Base-by-base conservation (phyloP, 2,888 invertebrate genomes). In the Hybos culiciformis region DNA sequence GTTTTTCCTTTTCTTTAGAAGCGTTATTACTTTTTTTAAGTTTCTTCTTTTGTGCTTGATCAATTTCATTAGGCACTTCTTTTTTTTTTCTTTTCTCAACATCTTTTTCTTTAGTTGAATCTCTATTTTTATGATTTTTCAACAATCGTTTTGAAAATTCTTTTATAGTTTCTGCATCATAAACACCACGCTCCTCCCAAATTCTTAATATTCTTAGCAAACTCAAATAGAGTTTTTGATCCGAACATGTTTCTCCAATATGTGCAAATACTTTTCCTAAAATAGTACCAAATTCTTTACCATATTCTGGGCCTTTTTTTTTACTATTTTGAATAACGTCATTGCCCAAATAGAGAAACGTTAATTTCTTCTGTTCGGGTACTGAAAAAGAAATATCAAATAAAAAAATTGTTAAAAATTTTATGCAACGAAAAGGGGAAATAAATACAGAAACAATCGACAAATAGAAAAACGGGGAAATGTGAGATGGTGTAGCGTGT, bases 281-380 rank as follows among this genome's bases (percentile, higher is more conserved):
- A 9, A 85, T 78, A 43, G 74, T 71, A 7, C 80, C 83, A 68
- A 87, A 97, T 59, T 88, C 90, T 60, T 82, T 81, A 1, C 86
- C 86, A 67, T 83, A 97, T 63, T 97, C 94, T 0, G 93, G 92
- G 0, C 93, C 94, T 65, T 96, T 96, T 66, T 94, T 97, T 63
- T 90, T 87, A 61, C 94, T 91, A 59, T 97, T 98, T 63, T 99
- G 98, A 55, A 98, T 93, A 23, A 98, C 94, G 73, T 99, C 98
- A 72, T 99, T 98, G 24, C 97, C 96, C 55, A 98, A 72, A 67
- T 98, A 98, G 81, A 99, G 86, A 56, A 92, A 88, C 14, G 91
- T 93, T 43, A 97, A 70, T 60, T 92, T 92, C 54, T 83, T 80
- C 51, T 72, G 74, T 54, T 86, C 84, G 63, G 87, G 82, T 4